These are phyloP conservation scores for Drosophila baimaii DNA, from an alignment of 1,140 invertebrate genomes.

Conservation along the genomic window DNA sequence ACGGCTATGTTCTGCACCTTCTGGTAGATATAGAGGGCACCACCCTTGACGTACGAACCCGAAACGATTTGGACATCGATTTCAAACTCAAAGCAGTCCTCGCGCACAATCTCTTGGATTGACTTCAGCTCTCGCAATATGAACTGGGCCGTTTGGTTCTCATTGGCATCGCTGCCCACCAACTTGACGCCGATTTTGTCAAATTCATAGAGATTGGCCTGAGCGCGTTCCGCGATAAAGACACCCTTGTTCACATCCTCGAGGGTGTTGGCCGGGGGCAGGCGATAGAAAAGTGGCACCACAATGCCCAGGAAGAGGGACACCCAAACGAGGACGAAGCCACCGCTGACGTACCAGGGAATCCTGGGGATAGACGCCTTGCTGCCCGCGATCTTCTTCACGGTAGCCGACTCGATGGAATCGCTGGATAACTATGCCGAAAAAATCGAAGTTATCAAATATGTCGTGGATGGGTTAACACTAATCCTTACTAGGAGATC, in stretches of 20 bases:
- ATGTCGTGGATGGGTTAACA: background rate
- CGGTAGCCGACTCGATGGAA: slow-evolving; percentile 4
- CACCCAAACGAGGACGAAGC: slow-evolving; percentile 63
- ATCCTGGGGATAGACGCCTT: slow-evolving; percentile 1
- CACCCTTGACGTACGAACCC: slow-evolving; percentile 89
- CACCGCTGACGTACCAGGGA: slow-evolving; percentile 45
- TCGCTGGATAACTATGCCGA: slow-evolving; percentile 15
- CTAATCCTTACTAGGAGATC: slow-evolving; percentile 28
- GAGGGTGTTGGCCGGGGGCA: slow-evolving; percentile 55
- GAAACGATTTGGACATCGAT: slow-evolving; percentile 85
- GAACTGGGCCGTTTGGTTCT: slow-evolving; percentile 86
- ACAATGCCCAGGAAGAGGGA: slow-evolving; percentile 62
- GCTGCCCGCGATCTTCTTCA: background rate
- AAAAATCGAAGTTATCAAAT: background rate
- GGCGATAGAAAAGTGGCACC: slow-evolving; percentile 57
- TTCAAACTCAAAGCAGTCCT: slow-evolving; percentile 62
- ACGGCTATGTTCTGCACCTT: slow-evolving; percentile 91
- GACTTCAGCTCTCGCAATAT: slow-evolving; percentile 82
- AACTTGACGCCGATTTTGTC: slow-evolving; percentile 89
- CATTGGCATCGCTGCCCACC: slow-evolving; percentile 87
- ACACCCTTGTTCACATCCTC: slow-evolving; percentile 31
- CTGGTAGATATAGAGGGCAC: slow-evolving; percentile 89
- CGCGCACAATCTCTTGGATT: slow-evolving; percentile 38
- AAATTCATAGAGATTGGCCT: slow-evolving; percentile 86
- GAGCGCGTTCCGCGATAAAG: slow-evolving; percentile 71